Evolutionary conservation across 1,140 invertebrate species (phyloP).

Genomic region (Drosophila funebris): DNA sequence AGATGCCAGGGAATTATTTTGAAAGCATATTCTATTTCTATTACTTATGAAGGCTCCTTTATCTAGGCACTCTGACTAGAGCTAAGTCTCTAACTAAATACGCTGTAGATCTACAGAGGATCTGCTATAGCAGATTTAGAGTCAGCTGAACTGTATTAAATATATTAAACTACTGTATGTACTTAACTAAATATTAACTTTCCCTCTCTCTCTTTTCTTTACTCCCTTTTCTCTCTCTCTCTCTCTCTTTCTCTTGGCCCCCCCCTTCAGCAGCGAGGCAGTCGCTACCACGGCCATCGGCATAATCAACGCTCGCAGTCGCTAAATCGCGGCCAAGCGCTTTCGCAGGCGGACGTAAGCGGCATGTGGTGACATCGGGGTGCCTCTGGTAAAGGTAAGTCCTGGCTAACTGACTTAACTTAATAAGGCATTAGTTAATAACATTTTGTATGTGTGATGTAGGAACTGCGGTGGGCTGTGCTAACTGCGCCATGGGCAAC

Average conservation of each 20-base stretch:
- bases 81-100: too few relatives aligned
- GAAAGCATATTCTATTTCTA: too few relatives aligned
- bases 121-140: neutral
- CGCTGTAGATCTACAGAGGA: too few relatives aligned
- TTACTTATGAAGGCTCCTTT: too few relatives aligned
- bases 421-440: neutral
- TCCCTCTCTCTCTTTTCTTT: neutral
- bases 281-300: constrained; percentile 84
- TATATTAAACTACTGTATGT: too few relatives aligned
- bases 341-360: constrained; percentile 86
- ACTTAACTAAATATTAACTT: neutral
- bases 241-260: constrained; percentile 10
- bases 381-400: constrained; percentile 86
- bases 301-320: constrained; percentile 88
- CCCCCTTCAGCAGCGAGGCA: constrained; percentile 64
- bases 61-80: too few relatives aligned
- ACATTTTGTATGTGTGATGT: too few relatives aligned
- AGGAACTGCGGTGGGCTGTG: constrained; percentile 79
- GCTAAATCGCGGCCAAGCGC: constrained; percentile 87
- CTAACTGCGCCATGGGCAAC: constrained; percentile 93
- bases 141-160: neutral
- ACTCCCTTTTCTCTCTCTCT: neutral
- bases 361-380: constrained; percentile 90
- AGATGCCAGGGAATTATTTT: too few relatives aligned
- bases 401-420: neutral